Conservation (phyloP, 1,140 invertebrate genomes). For the Drosophila eugracilis region DNA sequence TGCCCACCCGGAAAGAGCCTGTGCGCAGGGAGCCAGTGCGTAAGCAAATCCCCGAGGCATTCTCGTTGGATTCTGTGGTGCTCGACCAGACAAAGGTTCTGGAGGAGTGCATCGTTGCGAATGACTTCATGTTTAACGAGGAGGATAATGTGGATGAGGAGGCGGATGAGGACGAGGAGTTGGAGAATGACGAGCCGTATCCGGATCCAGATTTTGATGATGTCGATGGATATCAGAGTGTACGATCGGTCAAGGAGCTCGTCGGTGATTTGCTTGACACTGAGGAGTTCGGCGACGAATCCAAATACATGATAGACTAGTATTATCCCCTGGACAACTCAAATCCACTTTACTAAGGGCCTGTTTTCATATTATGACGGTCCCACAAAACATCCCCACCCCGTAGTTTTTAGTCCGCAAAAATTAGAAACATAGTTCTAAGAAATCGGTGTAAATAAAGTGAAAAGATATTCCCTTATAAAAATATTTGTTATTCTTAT, state of each 20-base stretch:
- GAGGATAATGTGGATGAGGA: slow-evolving; percentile 33
- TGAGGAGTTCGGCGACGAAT: slow-evolving; percentile 59
- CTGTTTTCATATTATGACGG: not conserved
- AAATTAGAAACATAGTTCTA: not conserved
- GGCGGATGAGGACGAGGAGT: slow-evolving; percentile 43
- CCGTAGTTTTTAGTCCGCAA: slow-evolving; percentile 12
- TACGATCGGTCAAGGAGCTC: slow-evolving; percentile 52
- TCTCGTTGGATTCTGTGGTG: slow-evolving; percentile 30
- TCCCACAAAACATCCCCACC: slow-evolving; percentile 1
- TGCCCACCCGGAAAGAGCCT: not conserved
- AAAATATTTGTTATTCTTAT: not conserved
- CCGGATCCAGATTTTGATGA: slow-evolving; percentile 15
- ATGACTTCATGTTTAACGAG: slow-evolving; percentile 75
- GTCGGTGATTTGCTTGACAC: slow-evolving; percentile 56
- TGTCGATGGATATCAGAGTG: slow-evolving; percentile 46
- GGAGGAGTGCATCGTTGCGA: slow-evolving; percentile 74
- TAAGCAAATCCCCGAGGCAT: slow-evolving; percentile 13
- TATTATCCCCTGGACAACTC: slow-evolving; percentile 10
- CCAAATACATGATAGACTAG: slow-evolving; percentile 74
- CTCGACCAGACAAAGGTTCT: slow-evolving; percentile 62
- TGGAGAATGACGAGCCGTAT: slow-evolving; percentile 36
- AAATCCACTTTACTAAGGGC: not conserved
- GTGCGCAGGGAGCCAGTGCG: slow-evolving; percentile 17
- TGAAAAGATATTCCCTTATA: slow-evolving; percentile 1
- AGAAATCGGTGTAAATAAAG: slow-evolving; percentile 53